Base-by-base conservation (phyloP, 2,797 vertebrate species). In the Clarias laeviceps region DNA sequence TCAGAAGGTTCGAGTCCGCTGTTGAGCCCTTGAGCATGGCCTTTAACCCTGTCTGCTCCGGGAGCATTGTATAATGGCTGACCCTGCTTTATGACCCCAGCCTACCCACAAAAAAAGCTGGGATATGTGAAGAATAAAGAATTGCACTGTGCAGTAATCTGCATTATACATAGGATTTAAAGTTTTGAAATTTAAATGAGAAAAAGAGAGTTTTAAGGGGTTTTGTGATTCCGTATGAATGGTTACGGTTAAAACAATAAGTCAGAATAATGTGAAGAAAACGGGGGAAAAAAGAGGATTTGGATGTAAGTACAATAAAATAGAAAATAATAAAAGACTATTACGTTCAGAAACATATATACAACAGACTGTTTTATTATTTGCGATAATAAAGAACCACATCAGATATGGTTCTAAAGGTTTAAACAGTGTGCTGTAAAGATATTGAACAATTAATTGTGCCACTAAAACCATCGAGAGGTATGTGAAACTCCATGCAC, bases 231-330 rank as follows among this genome's bases (percentile, higher is more conserved):
- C 1, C 20, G 24, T 50, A 17, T 50, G 24, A 40, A 22, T 70
- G 68, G 20, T 0, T 6, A 22, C 40, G 68, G 20, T 2, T 17
- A 68, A 66, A 66, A 29, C 7, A 5, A 7, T 9, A 17, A 17
- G 40, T 45, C 22, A 8, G 9, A 14, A 27, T 17, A 7, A 15
- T 40, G 15, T 20, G 4, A 69, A 3, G 24, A 40, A 70, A 15
- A 50, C 0, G n/a, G 0, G 17, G 4, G 1, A 4, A 14, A 14
- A 29, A 29, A 27, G n/a, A 11, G 17, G 2, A 0, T 32, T 29
- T 56, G 73, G 8, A 20, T n/a, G 45, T 74, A 29, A 54, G 54
- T 3, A 12, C 5, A 27, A 45, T 8, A 29, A n/a, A 27, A 50
- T 29, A 1, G 37, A 40, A 73, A 1, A 12, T 5, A 15, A 50